Conservation (phyloP, 2,113 vertebrate genomes). For the Psittacula cyanocephala region DNA sequence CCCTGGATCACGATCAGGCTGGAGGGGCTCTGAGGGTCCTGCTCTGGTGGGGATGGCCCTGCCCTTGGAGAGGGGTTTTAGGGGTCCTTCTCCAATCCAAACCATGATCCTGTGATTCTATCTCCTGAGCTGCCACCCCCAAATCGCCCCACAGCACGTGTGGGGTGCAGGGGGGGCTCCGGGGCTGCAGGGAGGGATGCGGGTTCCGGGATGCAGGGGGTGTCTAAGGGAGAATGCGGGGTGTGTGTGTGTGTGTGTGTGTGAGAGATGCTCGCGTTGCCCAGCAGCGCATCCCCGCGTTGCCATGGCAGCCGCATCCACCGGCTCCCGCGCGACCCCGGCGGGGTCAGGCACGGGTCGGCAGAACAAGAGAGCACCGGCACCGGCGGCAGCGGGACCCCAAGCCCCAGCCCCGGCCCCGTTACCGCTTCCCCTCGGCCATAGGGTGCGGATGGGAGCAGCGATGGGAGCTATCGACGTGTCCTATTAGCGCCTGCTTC, state of each 20-base stretch:
- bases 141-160: neutral
- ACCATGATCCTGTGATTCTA: accelerated
- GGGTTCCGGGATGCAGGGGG: neutral
- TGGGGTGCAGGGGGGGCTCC: neutral
- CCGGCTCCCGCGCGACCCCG: neutral
- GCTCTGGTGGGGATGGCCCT: neutral
- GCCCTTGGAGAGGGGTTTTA: neutral
- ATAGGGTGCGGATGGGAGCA: neutral
- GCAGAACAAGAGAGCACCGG: neutral
- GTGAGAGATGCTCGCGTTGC: neutral
- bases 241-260: neutral
- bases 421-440: neutral
- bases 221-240: neutral
- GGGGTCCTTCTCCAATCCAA: neutral
- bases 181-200: neutral
- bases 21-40: neutral
- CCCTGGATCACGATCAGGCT: neutral
- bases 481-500: neutral
- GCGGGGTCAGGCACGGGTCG: neutral
- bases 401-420: no score
- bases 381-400: no score
- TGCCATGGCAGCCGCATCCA: neutral
- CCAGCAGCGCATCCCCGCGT: neutral
- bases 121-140: neutral
- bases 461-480: neutral